Base-by-base conservation (phyloP, 2,113 vertebrate genomes). In the Spilogale gracilis region DNA sequence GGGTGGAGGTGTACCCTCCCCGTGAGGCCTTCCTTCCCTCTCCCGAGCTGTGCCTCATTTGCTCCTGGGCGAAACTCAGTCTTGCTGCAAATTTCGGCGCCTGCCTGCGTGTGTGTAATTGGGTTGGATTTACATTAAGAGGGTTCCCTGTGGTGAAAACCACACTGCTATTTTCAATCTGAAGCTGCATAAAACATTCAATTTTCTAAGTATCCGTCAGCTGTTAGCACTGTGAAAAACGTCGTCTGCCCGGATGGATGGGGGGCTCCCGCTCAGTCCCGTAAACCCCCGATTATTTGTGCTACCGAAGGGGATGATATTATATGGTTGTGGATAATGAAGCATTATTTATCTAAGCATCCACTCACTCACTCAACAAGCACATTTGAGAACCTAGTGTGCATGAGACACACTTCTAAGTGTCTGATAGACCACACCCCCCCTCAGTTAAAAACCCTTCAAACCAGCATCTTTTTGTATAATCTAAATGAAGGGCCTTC, bases 71-170 rank as follows among this genome's bases (percentile, higher is more conserved):
- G 97, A 98, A 97, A 98, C 96, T 98, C 98, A 98, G 91, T 97
- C 96, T 97, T 96, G 97, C 97, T 98, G 96, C 96, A 98, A 98
- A 98, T 98, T 98, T 91, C 79, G 13, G 95, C 48, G 94, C 58
- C 96, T 97, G 97, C 95, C 83, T 97, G 98, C 43, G 54, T 98
- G 98, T 98, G 98, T 95, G 98, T 98, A 98, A 98, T 98, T 98
- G 98, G 97, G 94, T 95, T 98, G 98, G 98, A 98, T 96, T 86
- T 98, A 98, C 96, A 98, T 97, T 98, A 98, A 98, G 95, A 96
- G 9, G 97, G 97, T 97, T 98, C 98, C 99, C 98, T 98, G 98
- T 97, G 97, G 98, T 98, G 99, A 99, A 85, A 97, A 98, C 96
- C 96, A 94, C 96, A 95, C 96, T 97, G 98, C 92, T 97, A 97